phyloP scores from a whole-genome alignment of 2,113 vertebrate genomes.

The Irena cyanogastra region DNA sequence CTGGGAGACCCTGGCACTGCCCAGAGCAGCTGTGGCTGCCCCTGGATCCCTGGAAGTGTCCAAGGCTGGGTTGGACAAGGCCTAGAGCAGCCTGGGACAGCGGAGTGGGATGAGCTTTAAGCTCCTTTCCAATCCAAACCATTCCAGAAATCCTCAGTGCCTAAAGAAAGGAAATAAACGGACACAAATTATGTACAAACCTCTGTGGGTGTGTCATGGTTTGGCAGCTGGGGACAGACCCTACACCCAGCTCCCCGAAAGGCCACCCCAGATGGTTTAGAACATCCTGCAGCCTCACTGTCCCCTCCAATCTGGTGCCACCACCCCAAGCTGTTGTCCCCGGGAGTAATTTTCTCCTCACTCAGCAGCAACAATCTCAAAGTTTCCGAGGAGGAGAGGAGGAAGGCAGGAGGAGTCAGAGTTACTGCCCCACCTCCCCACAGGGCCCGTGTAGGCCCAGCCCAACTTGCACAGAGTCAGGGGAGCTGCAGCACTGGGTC shows the following conservation, averaged over 20 bases:
- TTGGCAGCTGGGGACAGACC: background rate
- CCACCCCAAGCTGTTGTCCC: too few relatives aligned
- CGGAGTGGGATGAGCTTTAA: background rate
- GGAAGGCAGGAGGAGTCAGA: background rate
- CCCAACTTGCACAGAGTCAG: fast-evolving
- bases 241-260: fast-evolving
- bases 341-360: background rate
- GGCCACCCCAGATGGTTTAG: fast-evolving
- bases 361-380: fast-evolving
- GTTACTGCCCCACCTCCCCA: fast-evolving
- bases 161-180: background rate
- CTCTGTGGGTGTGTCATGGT: fast-evolving
- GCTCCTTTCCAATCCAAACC: background rate
- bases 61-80: fast-evolving
- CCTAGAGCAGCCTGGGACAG: background rate
- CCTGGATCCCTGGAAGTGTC: background rate
- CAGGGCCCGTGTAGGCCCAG: background rate
- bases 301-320: background rate
- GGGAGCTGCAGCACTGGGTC: background rate
- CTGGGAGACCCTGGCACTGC: background rate
- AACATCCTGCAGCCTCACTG: background rate
- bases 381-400: background rate
- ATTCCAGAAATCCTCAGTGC: background rate
- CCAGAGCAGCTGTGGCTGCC: background rate
- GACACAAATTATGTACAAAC: too few relatives aligned